A percentile compares a stretch with the other conserved stretches of the same genome.
Conservation (phyloP, 2,888 invertebrate species). For the Tenthredo mesomela region DNA sequence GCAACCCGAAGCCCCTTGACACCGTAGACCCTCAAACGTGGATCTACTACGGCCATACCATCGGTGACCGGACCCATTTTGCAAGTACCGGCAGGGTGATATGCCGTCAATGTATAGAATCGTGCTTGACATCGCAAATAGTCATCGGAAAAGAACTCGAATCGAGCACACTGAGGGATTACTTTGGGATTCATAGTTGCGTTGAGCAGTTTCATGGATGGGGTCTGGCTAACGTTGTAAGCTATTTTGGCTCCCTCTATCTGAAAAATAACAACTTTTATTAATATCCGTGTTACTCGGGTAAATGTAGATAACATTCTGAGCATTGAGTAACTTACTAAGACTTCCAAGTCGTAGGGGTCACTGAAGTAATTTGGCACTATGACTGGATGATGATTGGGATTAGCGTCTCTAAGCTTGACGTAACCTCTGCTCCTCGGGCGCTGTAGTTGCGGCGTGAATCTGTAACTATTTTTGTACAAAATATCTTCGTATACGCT, state of each 20-base stretch:
- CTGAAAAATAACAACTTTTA: conserved; percentile 73
- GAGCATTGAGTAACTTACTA: conserved; percentile 80
- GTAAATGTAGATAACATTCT: background rate
- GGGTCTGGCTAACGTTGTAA: conserved; percentile 82
- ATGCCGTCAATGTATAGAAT: conserved; percentile 88
- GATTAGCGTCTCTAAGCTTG: conserved; percentile 84
- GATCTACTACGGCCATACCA: conserved; percentile 85
- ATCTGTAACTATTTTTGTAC: no score
- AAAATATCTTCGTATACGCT: no score
- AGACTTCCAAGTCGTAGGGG: conserved; percentile 80
- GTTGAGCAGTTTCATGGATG: conserved; percentile 82
- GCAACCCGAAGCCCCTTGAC: conserved; percentile 84
- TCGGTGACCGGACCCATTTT: conserved; percentile 87
- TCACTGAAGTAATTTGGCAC: conserved; percentile 92
- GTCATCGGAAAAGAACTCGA: conserved; percentile 84
- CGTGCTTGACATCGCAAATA: conserved; percentile 89
- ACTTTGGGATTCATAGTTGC: conserved; percentile 83
- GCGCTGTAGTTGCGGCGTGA: conserved; percentile 71
- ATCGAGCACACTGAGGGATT: conserved; percentile 84
- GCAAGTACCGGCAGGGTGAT: conserved; percentile 90
- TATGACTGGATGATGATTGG: conserved; percentile 88
- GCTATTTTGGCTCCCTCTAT: conserved; percentile 88
- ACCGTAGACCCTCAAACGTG: conserved; percentile 85
- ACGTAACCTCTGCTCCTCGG: conserved; percentile 87
- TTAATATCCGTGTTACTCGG: background rate